Conservation (phyloP, 1,140 invertebrate genomes). For the Pemphigus obesinymphae region DNA sequence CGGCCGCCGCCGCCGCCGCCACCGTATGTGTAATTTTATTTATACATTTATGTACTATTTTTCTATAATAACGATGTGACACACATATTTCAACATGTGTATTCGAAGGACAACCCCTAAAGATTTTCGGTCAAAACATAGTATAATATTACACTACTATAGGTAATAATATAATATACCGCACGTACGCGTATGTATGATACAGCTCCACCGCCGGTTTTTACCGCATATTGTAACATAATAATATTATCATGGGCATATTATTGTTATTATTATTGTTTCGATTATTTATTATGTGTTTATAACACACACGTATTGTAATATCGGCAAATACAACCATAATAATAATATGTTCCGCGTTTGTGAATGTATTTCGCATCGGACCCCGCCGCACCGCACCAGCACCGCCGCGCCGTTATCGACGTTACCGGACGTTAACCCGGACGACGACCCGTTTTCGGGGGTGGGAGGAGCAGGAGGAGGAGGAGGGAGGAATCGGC, state of each 20-base stretch:
- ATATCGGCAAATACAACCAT: too few species aligned
- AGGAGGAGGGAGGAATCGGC: too few species aligned
- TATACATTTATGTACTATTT: not conserved
- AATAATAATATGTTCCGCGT: not conserved
- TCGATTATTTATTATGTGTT: too few species aligned
- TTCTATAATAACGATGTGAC: not conserved
- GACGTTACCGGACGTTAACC: not conserved
- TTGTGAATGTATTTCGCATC: not conserved
- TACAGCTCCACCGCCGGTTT: too few species aligned
- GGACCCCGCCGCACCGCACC: not conserved
- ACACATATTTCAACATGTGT: not conserved
- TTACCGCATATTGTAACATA: too few species aligned
- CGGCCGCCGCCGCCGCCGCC: not conserved
- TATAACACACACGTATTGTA: too few species aligned
- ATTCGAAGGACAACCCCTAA: conserved; percentile 17
- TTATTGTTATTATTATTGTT: too few species aligned
- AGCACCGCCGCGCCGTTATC: not conserved
- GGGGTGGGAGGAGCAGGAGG: too few species aligned
- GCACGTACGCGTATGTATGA: too few species aligned
- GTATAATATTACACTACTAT: not conserved
- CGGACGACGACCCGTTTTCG: not conserved
- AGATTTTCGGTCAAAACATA: not conserved
- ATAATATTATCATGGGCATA: not conserved
- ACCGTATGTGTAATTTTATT: conserved; percentile 34
- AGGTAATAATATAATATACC: too few species aligned